Base-by-base conservation (phyloP, 2,888 invertebrate species). In the Hoplodrina ambigua region DNA sequence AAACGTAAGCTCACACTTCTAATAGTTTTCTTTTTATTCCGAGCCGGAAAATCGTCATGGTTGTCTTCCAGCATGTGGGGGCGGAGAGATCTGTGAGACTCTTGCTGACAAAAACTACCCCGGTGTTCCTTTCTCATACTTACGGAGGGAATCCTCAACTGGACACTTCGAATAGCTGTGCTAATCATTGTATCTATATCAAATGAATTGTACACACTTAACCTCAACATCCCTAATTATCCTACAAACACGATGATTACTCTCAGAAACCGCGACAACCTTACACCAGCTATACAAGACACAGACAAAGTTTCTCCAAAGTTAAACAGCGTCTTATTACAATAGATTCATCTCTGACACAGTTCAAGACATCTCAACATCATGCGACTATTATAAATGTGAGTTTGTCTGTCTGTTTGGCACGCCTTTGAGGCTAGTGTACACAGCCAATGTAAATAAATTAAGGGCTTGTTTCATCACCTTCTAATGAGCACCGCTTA, bases 321-420 rank as follows among this genome's bases (percentile, higher is more conserved):
- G 30, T 59, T 74, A 53, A 75, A 79, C 80, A 75, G 41, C 61
- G 69, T 64, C 61, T 33, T 56, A 72, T 72, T 72, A 80, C 83
- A 46, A 66, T 58, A 56, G 53, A 72, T 81, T 77, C 71, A 77
- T 77, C 73, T 83, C 64, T 62, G 70, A 63, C 77, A 69, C 25
- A 67, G 79, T 65, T 63, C 55, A 72, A 58, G 44, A 79, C 75
- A 54, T 74, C 53, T 46, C 53, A 61, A 72, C 64, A 63, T 78
- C 44, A 50, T 58, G 59, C 46, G 19, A 57, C 56, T 72, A 33
- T 60, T 49, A 72, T 60, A 57, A 60, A 78, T 78, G 37, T 46
- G 72, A 73, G 72, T 73, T 72, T 52, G 30, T 59, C 50, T 58
- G 72, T 59, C n/a, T 63, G 63, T 56, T 73, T 44, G 8, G 17